phyloP scores from a whole-genome alignment of 1,140 invertebrate genomes.

The Zelostemma sp. region DNA sequence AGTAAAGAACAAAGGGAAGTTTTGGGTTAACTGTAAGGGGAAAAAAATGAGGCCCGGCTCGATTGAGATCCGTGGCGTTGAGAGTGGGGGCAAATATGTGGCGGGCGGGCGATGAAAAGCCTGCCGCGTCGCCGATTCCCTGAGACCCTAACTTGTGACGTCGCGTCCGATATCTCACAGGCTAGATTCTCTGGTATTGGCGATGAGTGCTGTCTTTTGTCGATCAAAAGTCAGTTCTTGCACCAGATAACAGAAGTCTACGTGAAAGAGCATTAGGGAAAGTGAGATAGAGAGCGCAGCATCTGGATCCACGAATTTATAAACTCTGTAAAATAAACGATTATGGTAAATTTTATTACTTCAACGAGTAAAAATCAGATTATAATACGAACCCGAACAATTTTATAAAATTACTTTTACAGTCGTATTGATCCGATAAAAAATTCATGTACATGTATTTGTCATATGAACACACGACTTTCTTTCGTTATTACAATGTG shows the following conservation, averaged over 20 bases:
- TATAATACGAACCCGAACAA: too few species aligned
- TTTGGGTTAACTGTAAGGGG: constrained; percentile 2
- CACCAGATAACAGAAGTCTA: constrained; percentile 54
- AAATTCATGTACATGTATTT: too few species aligned
- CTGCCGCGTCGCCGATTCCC: constrained; percentile 76
- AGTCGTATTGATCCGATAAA: too few species aligned
- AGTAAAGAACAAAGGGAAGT: constrained; percentile 1
- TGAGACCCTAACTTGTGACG: constrained; percentile 84
- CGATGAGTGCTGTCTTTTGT: constrained; percentile 70
- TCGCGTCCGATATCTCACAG: constrained; percentile 76
- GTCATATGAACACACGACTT: too few species aligned
- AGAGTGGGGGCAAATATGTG: constrained; percentile 40
- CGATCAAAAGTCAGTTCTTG: constrained; percentile 64
- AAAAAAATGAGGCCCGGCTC: constrained; percentile 4
- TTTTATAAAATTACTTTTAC: too few species aligned
- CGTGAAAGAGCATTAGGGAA: constrained; percentile 6
- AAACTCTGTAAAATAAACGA: too few species aligned
- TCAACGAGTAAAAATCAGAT: too few species aligned
- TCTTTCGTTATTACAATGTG: too few species aligned
- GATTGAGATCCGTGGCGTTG: constrained; percentile 9
- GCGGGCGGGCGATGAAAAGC: constrained; percentile 66
- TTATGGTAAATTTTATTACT: too few species aligned
- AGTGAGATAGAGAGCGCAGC: constrained; percentile 28
- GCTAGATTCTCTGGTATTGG: constrained; percentile 80
- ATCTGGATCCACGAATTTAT: too few species aligned